Evolutionary conservation across 1,140 invertebrate species (phyloP).

Genomic region (Euglossa dilemma): DNA sequence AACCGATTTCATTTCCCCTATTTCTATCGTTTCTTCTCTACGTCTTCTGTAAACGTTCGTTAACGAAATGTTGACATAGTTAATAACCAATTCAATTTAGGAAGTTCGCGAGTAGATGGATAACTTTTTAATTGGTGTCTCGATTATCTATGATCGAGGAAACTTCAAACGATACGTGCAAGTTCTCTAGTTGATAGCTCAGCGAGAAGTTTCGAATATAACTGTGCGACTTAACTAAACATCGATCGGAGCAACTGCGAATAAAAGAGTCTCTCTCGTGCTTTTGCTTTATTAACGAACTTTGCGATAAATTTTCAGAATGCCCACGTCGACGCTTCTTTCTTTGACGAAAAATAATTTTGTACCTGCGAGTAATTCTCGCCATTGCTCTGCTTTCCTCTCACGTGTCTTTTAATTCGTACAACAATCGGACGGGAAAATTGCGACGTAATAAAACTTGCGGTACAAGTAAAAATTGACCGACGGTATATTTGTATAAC

Average conservation of each 20-base stretch:
- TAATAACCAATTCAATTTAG: background rate
- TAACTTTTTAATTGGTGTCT: conserved; percentile 10
- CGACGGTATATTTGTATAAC: background rate
- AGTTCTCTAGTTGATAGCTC: background rate
- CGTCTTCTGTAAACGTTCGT: background rate
- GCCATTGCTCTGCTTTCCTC: background rate
- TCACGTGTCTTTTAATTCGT: background rate
- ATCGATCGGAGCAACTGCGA: background rate
- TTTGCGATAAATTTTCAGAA: conserved; percentile 26
- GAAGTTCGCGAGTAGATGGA: background rate
- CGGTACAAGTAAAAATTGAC: background rate
- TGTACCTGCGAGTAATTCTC: conserved; percentile 2
- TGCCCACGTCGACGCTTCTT: background rate
- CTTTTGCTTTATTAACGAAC: conserved; percentile 46
- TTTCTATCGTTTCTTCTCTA: background rate
- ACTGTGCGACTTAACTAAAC: background rate
- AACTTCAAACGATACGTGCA: conserved; percentile 1
- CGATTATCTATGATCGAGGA: background rate
- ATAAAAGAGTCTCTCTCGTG: background rate
- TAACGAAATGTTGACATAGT: background rate
- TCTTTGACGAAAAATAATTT: background rate
- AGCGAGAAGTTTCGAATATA: conserved; percentile 1
- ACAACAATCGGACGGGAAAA: background rate
- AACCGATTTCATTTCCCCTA: background rate
- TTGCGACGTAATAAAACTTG: background rate